phyloP scores from a whole-genome alignment of 2,113 vertebrate species.

The Neomonachus schauinslandi region DNA sequence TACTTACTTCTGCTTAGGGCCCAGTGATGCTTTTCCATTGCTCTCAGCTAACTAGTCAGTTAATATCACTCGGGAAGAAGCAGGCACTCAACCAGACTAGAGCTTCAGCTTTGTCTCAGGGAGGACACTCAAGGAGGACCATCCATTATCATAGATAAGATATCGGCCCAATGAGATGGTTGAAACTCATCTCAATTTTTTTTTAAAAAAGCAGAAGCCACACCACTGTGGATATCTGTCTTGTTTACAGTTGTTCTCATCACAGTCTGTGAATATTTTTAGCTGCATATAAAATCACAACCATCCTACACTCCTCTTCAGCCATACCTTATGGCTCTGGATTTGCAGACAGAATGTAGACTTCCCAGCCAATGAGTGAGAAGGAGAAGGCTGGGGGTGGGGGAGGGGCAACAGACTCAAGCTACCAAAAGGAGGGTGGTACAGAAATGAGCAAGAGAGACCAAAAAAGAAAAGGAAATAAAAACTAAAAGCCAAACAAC shows the following conservation, averaged over 20 bases:
- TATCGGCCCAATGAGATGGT: background rate
- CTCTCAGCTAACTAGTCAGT: background rate
- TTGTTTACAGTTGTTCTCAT: constrained; percentile 23
- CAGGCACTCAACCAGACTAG: background rate
- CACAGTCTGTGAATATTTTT: constrained; percentile 48
- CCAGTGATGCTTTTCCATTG: background rate
- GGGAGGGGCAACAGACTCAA: background rate
- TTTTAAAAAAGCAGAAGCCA: background rate
- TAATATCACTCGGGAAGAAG: background rate
- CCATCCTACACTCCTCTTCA: background rate
- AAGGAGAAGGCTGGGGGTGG: background rate
- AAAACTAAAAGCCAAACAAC: background rate
- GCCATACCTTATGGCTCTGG: background rate
- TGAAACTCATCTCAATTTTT: background rate
- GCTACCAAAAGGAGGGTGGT: background rate
- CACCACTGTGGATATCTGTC: background rate
- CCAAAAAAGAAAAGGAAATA: background rate
- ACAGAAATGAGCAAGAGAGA: background rate
- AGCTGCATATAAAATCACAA: constrained; percentile 12
- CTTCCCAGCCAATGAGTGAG: background rate
- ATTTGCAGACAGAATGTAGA: background rate
- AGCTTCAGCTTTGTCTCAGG: background rate
- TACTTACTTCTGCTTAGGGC: background rate
- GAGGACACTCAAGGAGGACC: background rate
- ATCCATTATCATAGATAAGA: background rate